phyloP scores from a whole-genome alignment of 2,113 vertebrate genomes.

The Zapus hudsonius region DNA sequence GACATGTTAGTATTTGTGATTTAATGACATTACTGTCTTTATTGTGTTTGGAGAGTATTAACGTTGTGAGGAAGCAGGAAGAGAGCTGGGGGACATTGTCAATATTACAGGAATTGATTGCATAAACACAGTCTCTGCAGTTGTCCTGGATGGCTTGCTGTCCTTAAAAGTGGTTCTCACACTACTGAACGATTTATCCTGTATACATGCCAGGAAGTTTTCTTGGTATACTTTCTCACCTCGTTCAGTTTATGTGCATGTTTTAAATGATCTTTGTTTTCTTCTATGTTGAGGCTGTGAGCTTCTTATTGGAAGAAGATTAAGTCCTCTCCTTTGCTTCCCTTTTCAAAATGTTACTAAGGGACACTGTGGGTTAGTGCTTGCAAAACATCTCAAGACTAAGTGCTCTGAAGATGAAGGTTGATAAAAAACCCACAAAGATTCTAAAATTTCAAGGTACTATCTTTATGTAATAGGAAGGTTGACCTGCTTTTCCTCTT shows the following conservation, averaged over 20 bases:
- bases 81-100: not conserved
- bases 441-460: not conserved
- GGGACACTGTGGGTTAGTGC: not conserved
- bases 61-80: not conserved
- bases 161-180: not conserved
- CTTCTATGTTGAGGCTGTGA: not conserved
- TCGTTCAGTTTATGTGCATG: not conserved
- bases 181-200: not conserved
- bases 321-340: not conserved
- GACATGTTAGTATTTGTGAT: not conserved
- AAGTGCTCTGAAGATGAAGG: not conserved
- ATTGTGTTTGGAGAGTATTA: not conserved
- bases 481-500: not conserved
- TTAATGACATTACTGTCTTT: not conserved
- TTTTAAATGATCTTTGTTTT: conserved; percentile 35
- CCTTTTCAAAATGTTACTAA: not conserved
- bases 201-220: not conserved
- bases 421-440: not conserved
- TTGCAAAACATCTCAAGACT: not conserved
- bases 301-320: not conserved
- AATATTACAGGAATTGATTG: not conserved
- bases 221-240: conserved; percentile 7
- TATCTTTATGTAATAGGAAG: not conserved
- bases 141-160: not conserved
- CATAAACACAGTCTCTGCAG: not conserved